A percentile compares a stretch with the other conserved stretches of the same genome.
These are phyloP conservation scores for Penaeus monodon DNA, from an alignment of 2,888 invertebrate species.

Conservation along the genomic window DNA sequence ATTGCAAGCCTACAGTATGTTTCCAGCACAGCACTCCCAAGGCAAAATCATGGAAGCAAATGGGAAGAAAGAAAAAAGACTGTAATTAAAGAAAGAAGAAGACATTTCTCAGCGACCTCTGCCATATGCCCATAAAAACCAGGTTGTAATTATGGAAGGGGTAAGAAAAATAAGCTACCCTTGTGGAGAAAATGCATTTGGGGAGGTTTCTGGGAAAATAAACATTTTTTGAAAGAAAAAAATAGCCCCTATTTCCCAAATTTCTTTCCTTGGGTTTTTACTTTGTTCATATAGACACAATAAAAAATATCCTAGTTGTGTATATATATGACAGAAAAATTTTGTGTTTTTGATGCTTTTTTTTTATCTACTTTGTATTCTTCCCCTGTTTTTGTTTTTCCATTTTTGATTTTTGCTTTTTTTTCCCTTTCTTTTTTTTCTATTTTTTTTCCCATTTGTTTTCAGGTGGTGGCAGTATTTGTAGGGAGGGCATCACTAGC, in stretches of 20 bases:
- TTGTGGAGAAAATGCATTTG: background rate
- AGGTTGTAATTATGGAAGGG: constrained; percentile 14
- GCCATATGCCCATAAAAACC: constrained; percentile 38
- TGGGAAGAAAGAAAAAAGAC: constrained; percentile 55
- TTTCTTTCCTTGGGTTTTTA: too few relatives aligned
- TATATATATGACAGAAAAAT: too few relatives aligned
- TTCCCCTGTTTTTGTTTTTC: background rate
- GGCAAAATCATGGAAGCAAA: constrained; percentile 32
- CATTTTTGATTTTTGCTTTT: background rate
- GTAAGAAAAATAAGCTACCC: constrained; percentile 3
- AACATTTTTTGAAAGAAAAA: too few relatives aligned
- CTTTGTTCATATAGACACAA: constrained; percentile 1
- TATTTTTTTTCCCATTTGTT: background rate
- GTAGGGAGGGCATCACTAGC: constrained; percentile 46
- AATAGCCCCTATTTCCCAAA: too few relatives aligned
- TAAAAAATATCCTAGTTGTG: background rate
- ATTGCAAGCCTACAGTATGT: constrained; percentile 34
- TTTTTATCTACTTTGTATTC: background rate
- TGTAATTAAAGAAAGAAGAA: constrained; percentile 48
- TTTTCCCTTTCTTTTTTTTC: background rate
- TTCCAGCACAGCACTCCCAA: constrained; percentile 32
- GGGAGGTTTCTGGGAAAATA: background rate
- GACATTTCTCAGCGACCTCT: constrained; percentile 53
- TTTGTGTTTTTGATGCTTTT: too few relatives aligned
- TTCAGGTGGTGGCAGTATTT: constrained; percentile 31